These are phyloP conservation scores for Drosophila setifemur DNA, from an alignment of 1,140 invertebrate species.

Conservation along the genomic window DNA sequence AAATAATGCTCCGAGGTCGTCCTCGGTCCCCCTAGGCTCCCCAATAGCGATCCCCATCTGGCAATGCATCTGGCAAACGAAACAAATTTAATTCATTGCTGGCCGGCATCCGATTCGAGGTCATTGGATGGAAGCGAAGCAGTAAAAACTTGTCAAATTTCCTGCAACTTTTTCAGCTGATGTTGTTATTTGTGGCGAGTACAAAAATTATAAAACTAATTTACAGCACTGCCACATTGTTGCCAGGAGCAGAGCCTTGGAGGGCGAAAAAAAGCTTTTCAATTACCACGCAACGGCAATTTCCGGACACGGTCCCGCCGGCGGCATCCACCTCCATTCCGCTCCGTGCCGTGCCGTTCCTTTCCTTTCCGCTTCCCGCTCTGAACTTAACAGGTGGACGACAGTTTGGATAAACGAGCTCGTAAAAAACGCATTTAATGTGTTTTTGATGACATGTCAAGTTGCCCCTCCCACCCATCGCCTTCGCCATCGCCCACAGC, in stretches of 20 bases:
- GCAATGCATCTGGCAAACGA: conserved; percentile 6
- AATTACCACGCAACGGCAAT: conserved; percentile 66
- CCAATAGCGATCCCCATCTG: no score
- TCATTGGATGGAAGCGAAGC: background rate
- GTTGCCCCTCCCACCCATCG: conserved; percentile 21
- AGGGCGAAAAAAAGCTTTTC: conserved; percentile 50
- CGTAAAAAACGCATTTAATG: conserved; percentile 79
- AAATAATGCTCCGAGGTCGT: no score
- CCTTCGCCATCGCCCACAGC: background rate
- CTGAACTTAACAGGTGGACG: conserved; percentile 67
- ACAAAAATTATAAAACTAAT: conserved; percentile 62
- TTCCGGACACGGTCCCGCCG: conserved; percentile 42
- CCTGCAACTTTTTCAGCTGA: conserved; percentile 37
- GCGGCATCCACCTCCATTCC: conserved; percentile 7
- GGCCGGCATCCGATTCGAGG: background rate
- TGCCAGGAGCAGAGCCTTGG: conserved; percentile 38
- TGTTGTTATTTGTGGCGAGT: conserved; percentile 28
- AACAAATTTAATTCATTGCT: conserved; percentile 29
- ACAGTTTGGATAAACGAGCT: conserved; percentile 72
- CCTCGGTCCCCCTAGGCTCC: no score
- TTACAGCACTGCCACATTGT: conserved; percentile 56
- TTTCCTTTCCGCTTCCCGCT: background rate
- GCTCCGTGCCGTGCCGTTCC: no score
- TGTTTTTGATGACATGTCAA: conserved; percentile 82
- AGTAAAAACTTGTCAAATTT: conserved; percentile 55